Conservation (phyloP, 2,113 vertebrate genomes). For the Lamprotornis superbus region DNA sequence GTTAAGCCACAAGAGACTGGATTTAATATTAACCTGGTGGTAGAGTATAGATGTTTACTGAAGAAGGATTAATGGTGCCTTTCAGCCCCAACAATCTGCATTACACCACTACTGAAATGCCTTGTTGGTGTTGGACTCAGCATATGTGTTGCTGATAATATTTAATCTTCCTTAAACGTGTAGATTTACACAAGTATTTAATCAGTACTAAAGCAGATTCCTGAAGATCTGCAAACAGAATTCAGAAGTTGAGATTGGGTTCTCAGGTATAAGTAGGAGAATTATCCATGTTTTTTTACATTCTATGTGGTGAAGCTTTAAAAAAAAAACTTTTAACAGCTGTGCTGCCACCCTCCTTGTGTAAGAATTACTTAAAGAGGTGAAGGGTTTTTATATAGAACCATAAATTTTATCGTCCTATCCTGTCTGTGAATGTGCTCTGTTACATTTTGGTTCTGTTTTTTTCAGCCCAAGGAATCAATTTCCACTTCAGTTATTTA, state of each 20-base stretch:
- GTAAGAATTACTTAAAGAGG: neutral
- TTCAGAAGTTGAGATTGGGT: neutral
- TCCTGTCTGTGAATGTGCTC: neutral
- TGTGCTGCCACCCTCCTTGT: neutral
- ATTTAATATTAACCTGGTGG: neutral
- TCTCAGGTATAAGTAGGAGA: neutral
- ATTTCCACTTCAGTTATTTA: constrained; percentile 36
- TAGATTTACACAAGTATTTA: neutral
- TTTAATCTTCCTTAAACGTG: neutral
- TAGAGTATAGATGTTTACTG: neutral
- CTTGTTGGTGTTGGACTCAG: neutral
- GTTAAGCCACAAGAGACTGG: neutral
- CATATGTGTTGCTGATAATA: neutral
- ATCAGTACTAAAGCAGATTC: neutral
- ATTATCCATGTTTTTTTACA: neutral
- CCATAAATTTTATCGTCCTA: neutral
- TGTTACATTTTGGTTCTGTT: constrained; percentile 33
- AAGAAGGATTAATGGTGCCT: neutral
- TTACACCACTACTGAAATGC: neutral
- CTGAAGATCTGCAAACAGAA: neutral
- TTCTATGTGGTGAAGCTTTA: neutral
- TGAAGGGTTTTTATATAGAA: neutral
- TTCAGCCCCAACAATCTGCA: neutral
- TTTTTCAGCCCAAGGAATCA: constrained; percentile 27
- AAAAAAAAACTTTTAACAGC: neutral